A percentile compares a stretch with the other conserved stretches of the same genome.
These are phyloP conservation scores for Zoanthus sociatus DNA, from an alignment of 92 coral and sea anemone genomes.

Conservation along the genomic window DNA sequence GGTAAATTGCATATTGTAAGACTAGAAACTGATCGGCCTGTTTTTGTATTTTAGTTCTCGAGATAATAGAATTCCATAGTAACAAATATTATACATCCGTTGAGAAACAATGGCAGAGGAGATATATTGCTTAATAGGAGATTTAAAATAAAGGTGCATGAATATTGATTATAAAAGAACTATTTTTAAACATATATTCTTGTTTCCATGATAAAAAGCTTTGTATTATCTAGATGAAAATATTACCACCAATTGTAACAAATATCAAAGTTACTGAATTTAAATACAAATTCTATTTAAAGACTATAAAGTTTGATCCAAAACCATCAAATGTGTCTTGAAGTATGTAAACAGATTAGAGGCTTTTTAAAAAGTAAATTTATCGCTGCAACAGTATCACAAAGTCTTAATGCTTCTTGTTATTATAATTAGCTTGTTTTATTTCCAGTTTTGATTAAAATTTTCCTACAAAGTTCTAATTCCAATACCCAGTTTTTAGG, in stretches of 20 bases:
- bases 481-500: too few species aligned
- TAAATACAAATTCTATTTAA: too few species aligned
- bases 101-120: not conserved
- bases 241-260: not conserved
- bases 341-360: too few species aligned
- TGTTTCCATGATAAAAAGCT: not conserved
- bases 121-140: not conserved
- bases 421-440: too few species aligned
- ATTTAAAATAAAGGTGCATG: not conserved
- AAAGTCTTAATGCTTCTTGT: too few species aligned
- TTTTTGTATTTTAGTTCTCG: not conserved
- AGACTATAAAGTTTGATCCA: too few species aligned
- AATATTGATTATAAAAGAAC: not conserved
- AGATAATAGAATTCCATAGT: constrained; percentile 21
- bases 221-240: not conserved
- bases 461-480: too few species aligned
- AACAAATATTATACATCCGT: constrained; percentile 1
- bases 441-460: too few species aligned
- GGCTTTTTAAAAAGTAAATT: too few species aligned
- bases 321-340: too few species aligned
- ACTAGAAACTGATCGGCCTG: not conserved
- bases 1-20: not conserved
- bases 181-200: not conserved
- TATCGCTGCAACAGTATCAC: too few species aligned
- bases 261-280: too few species aligned